These are phyloP conservation scores for Acleris sparsana DNA, from an alignment of 2,888 invertebrate species.

Conservation along the genomic window DNA sequence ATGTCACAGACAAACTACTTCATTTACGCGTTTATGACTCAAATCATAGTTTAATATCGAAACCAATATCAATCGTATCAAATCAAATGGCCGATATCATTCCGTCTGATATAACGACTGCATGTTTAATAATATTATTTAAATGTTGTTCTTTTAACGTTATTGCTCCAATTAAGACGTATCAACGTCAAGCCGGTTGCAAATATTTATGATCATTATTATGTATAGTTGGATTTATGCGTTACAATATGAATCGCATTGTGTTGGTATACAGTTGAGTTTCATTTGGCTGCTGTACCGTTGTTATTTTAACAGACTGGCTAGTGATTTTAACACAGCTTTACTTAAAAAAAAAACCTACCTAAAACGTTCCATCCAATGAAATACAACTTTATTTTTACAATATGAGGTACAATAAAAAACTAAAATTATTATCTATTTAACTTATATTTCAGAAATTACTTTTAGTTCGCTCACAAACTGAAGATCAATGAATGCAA, in stretches of 20 bases:
- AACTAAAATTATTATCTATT: neutral
- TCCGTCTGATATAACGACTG: constrained; percentile 20
- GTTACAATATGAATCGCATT: constrained; percentile 9
- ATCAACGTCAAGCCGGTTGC: constrained; percentile 36
- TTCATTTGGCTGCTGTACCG: neutral
- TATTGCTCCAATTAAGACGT: constrained; percentile 37
- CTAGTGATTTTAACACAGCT: constrained; percentile 7
- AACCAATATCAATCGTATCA: constrained; percentile 8
- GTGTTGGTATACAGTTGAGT: neutral
- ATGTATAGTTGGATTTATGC: neutral
- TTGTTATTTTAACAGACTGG: constrained; percentile 12
- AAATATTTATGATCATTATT: constrained; percentile 33
- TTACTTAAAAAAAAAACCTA: constrained; percentile 5
- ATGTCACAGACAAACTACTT: too few species aligned
- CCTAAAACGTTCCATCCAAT: neutral
- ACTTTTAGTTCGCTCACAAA: too few species aligned
- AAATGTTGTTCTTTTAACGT: constrained; percentile 27
- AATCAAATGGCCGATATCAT: constrained; percentile 17
- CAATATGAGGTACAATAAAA: neutral
- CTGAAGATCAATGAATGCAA: too few species aligned
- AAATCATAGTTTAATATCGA: neutral
- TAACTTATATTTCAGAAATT: neutral
- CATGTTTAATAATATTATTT: constrained; percentile 32
- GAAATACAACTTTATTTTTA: neutral
- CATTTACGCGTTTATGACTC: too few species aligned